Evolutionary conservation across 1,140 invertebrate genomes (phyloP), one percentile per base, ranked within the genome.

Genomic region (Caenorhabditis remanei): DNA sequence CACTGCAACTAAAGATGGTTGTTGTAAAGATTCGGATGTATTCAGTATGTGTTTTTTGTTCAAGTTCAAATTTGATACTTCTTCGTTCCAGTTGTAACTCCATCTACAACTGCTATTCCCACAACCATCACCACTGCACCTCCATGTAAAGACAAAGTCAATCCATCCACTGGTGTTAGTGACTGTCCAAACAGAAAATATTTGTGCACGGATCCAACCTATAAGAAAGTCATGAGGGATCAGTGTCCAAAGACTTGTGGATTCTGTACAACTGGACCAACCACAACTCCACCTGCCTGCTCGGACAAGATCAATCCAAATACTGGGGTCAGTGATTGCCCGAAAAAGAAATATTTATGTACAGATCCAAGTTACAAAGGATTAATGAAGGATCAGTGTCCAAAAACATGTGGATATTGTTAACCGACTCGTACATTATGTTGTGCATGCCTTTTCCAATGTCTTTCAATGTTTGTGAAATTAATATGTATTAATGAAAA

Each of bases 311-410:
- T 83, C 16, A 55, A 83, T 58, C 79, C 79, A 11, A 55, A 21
- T 19, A 83, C 79, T 58, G 79, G 79, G 32, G 21, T n/a, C 4
- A 56, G 50, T 55, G 79, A 83, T 19, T 83, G 79, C n/a, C 79
- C 48, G 7, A n/a, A 21, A 19, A 83, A 56, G 50, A 71, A 71
- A 11, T 83, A 71, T 21, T 55, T 56, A 24, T 83, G 79, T 24
- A 83, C 50, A 14, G 79, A 83, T 58, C n/a, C 79, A 16, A 83
- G 48, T 14, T 83, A 83, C 50, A 56, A 83, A 19, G 24, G 56
- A 55, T 46, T 83, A 48, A 83, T 83, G 79, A 83, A 55, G 50
- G 79, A 83, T 9, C 46, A 83, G 19, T 83, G 79, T 58, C 79
- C 79, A 16, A 55, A 83, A n/a, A 58, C 56, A 11, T 55, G 79